Evolutionary conservation across 2,797 vertebrate species (phyloP).

Genomic region (Yasuhikotakia modesta): DNA sequence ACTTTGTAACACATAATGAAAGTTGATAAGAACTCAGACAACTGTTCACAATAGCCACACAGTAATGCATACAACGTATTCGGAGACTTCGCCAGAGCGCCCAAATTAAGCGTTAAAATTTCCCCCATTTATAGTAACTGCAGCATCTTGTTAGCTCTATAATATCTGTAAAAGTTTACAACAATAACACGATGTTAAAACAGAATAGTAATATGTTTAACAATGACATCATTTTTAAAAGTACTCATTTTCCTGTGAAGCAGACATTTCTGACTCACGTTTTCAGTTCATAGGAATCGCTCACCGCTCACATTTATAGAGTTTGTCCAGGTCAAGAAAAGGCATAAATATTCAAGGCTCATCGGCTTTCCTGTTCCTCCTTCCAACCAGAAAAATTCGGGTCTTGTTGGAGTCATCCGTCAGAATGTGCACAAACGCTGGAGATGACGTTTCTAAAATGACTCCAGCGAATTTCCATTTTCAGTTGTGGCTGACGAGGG

Average conservation of each 20-base stretch:
- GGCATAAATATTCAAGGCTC: conserved; percentile 27
- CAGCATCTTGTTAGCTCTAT: too few relatives aligned
- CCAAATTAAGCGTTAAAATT: too few relatives aligned
- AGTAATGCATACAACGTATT: too few relatives aligned
- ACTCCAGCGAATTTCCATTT: conserved; percentile 46
- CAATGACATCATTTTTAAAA: too few relatives aligned
- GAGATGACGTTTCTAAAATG: conserved; percentile 47
- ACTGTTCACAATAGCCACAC: too few relatives aligned
- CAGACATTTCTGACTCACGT: background rate
- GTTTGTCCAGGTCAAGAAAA: conserved; percentile 25
- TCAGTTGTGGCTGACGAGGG: conserved; percentile 38
- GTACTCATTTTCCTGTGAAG: background rate
- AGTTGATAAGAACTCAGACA: too few relatives aligned
- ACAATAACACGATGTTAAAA: too few relatives aligned
- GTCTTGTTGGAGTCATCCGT: conserved; percentile 41
- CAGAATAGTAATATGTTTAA: too few relatives aligned
- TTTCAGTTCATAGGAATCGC: conserved; percentile 5
- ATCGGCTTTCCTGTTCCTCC: conserved; percentile 6
- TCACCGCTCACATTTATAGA: background rate
- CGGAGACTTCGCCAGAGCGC: too few relatives aligned
- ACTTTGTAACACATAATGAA: too few relatives aligned
- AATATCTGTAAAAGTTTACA: too few relatives aligned
- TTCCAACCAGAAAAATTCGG: conserved; percentile 15
- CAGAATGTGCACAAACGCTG: conserved; percentile 3
- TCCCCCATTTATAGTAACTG: too few relatives aligned